Evolutionary conservation across 2,888 invertebrate species (phyloP), one percentile per base, ranked within the genome.

Genomic region (Caenorhabditis wallacei): DNA sequence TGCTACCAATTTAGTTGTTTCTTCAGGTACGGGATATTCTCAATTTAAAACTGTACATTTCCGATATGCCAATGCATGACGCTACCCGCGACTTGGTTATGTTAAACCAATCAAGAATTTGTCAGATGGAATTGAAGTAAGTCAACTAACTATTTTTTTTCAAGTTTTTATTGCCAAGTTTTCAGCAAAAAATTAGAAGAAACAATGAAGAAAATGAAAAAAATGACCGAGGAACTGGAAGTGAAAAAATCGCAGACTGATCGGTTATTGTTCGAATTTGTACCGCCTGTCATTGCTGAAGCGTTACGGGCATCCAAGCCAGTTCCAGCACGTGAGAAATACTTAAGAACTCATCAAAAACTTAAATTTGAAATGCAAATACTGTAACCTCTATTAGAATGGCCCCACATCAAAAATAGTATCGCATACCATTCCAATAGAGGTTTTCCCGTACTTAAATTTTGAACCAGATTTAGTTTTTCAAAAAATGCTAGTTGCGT

Each of bases 11-110:
- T n/a, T n/a, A n/a, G n/a, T n/a, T n/a, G n/a, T n/a, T n/a, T n/a
- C n/a, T 57, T 80, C 56, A 74, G 75, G 87, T 90, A 22, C 84
- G 88, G 2, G 89, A 88, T 51, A 86, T 91, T 40, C 76, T 89
- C 24, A 85, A 91, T 24, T 72, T 87, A 40, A 90, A 91, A 48
- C 66, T 91, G 16, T 91, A 82, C 84, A 84, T 91, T 35, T 87
- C 87, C n/a, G 91, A 91, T 69, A 90, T 91, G 88, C 90, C 89
- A 56, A 86, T 88, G 80, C 90, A 91, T 79, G 91, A 91, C 59
- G 90, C 89, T 1, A 91, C 90, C 0, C 54, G 91, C 46, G 91
- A 91, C 79, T 64, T 91, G 26, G 87, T 91, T 51, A 88, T 91
- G 88, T 71, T 91, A 61, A 91, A 91, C 51, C 90, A 91, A 69